These are phyloP conservation scores for Caenorhabditis parvicauda DNA, from an alignment of 2,888 invertebrate species.

Conservation along the genomic window DNA sequence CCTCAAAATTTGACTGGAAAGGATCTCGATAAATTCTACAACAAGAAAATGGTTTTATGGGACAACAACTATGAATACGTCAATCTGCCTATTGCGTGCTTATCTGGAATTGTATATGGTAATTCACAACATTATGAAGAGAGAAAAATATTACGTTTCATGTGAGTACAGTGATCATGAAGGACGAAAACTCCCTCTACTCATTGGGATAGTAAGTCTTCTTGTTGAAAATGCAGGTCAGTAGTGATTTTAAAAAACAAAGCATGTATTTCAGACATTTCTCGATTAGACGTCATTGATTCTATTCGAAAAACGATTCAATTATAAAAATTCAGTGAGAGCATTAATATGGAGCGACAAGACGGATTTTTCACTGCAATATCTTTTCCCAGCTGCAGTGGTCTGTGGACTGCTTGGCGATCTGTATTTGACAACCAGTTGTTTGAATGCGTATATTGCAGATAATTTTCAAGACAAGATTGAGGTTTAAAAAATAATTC, in stretches of 20 bases:
- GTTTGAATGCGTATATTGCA: slow-evolving; percentile 54
- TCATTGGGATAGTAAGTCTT: slow-evolving; percentile 43
- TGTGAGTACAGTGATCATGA: slow-evolving; percentile 50
- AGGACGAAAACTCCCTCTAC: slow-evolving; percentile 47
- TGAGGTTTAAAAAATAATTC: slow-evolving; percentile 28
- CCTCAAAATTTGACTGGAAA: slow-evolving; percentile 31
- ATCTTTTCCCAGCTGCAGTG: slow-evolving; percentile 35
- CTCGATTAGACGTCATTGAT: too few relatives aligned
- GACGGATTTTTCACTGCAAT: slow-evolving; percentile 46
- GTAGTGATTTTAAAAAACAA: too few relatives aligned
- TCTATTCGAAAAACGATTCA: too few relatives aligned
- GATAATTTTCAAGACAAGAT: slow-evolving; percentile 52
- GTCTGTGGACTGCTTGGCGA: slow-evolving; percentile 48
- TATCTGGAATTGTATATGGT: slow-evolving; percentile 55
- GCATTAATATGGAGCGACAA: slow-evolving; percentile 45
- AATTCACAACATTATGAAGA: background rate
- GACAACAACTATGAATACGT: slow-evolving; percentile 58
- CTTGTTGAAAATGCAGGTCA: slow-evolving; percentile 43
- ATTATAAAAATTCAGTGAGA: slow-evolving; percentile 25
- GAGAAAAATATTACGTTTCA: slow-evolving; percentile 12
- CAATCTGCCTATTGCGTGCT: slow-evolving; percentile 54
- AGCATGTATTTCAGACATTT: too few relatives aligned
- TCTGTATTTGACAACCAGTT: slow-evolving; percentile 50
- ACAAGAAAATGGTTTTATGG: slow-evolving; percentile 56
- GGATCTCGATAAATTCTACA: slow-evolving; percentile 47